phyloP scores from a whole-genome alignment of 1,140 invertebrate species.

The Argopecten irradians region DNA sequence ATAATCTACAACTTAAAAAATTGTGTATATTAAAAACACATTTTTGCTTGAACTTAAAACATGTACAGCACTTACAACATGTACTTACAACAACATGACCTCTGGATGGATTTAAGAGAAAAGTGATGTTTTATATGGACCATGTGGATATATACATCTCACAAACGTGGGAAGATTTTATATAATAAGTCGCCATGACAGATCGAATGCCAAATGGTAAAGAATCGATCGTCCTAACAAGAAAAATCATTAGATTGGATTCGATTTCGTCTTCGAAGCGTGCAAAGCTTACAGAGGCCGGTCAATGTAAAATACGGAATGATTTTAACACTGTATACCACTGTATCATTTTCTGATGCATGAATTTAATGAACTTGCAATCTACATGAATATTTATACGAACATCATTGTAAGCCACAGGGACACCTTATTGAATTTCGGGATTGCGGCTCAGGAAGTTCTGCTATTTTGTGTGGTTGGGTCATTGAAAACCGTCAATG shows the following conservation, averaged over 20 bases:
- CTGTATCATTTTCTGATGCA: constrained; percentile 1
- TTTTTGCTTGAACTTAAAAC: not conserved
- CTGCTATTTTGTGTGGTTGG: not conserved
- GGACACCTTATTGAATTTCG: not conserved
- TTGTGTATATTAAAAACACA: constrained; percentile 8
- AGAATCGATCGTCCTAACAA: not conserved
- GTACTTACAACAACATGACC: not conserved
- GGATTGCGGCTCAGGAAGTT: not conserved
- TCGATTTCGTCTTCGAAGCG: not conserved
- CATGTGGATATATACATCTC: not conserved
- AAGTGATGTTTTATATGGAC: not conserved
- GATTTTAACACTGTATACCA: not conserved
- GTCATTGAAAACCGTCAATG: not conserved
- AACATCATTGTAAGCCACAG: not conserved
- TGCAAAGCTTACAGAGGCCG: not conserved
- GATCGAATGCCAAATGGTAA: not conserved
- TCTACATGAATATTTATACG: not conserved
- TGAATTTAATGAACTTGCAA: not conserved
- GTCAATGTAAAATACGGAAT: constrained; percentile 8
- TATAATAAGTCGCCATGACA: not conserved
- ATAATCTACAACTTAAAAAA: not conserved
- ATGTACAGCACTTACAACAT: no score
- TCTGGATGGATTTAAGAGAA: not conserved
- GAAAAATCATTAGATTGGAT: not conserved
- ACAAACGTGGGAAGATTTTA: not conserved